Evolutionary conservation across 1,140 invertebrate genomes (phyloP).

Genomic region (Lethocerus indicus): DNA sequence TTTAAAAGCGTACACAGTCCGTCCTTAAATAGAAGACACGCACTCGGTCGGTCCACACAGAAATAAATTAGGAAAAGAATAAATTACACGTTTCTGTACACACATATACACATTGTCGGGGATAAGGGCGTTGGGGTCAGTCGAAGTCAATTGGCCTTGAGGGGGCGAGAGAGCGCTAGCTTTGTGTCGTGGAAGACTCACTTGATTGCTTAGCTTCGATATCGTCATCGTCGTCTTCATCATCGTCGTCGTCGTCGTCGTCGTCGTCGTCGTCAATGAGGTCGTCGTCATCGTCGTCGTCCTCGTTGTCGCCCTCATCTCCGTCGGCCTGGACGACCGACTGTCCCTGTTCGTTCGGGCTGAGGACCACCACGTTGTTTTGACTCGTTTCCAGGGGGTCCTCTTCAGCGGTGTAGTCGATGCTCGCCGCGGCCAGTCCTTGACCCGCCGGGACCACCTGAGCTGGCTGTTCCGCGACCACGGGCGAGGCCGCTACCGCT

Average conservation of each 20-base stretch:
- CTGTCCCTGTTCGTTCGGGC: constrained; percentile 15
- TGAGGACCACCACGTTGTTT: constrained; percentile 23
- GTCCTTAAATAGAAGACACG: too few relatives aligned
- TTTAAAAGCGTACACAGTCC: too few relatives aligned
- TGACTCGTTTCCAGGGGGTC: constrained; percentile 18
- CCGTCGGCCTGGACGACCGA: constrained; percentile 18
- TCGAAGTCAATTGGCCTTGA: too few relatives aligned
- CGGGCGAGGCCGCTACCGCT: constrained; percentile 16
- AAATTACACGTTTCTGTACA: too few relatives aligned
- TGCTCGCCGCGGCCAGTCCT: constrained; percentile 14
- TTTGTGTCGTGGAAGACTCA: too few relatives aligned
- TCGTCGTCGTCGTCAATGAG: constrained; percentile 59
- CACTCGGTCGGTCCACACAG: too few relatives aligned
- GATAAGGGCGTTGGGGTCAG: too few relatives aligned
- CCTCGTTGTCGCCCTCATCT: constrained; percentile 35
- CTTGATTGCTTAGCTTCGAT: constrained; percentile 48
- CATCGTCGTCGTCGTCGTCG: constrained; percentile 48
- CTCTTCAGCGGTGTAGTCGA: constrained; percentile 27
- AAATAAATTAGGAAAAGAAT: too few relatives aligned
- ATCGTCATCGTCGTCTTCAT: constrained; percentile 39
- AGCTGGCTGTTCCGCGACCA: constrained; percentile 11
- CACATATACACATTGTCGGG: too few relatives aligned
- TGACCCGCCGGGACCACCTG: background rate
- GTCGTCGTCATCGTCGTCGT: constrained; percentile 41
- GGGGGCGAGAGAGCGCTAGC: too few relatives aligned